Base-by-base conservation (phyloP, 2,888 invertebrate species). In the Panopea generosa region DNA sequence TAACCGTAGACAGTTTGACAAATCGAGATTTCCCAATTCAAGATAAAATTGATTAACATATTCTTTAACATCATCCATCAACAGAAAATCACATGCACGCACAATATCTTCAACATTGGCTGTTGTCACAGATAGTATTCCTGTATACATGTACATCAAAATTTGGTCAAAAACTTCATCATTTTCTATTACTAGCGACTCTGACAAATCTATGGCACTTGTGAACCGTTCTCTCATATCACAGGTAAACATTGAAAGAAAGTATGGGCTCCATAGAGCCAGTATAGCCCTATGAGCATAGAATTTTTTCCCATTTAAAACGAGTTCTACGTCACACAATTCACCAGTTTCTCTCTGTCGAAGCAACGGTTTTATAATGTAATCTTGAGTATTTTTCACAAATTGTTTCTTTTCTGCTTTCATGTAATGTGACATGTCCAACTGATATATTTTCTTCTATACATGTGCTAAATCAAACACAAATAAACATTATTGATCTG, bases 161-260 rank as follows among this genome's bases (percentile, higher is more conserved):
- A 91, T 86, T n/a, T 77, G 77, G 16, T 84, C 84, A 59, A 91
- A 89, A 20, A 89, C 88, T 47, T 86, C 83, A 57, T 88, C 87
- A 56, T 84, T 87, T 61, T 91, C 89, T 27, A 91, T 70, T 29
- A 84, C 60, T 7, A 91, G 74, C 0, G 91, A 91, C 45, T 89
- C 88, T 3, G 90, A 86, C 22, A 91, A 80, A 81, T 91, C 90
- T 4, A 91, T 84, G 22, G 87, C 88, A 27, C 72, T 80, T 11
- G 87, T 87, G 7, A 73, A 77, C 62, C 83, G 86, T 71, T 91
- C 91, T 77, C 84, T 87, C 91, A 91, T 91, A 45, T 88, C 87
- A 68, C 90, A 90, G 0, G 90, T 90, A 72, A 91, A 91, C 91
- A 91, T 91, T 6, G 91, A 91, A 22, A 88, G 80, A 73, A 91